A percentile compares a stretch with the other conserved stretches of the same genome.
Evolutionary conservation across 1,140 invertebrate species (phyloP).

Genomic region (Aleiodes sp.): DNA sequence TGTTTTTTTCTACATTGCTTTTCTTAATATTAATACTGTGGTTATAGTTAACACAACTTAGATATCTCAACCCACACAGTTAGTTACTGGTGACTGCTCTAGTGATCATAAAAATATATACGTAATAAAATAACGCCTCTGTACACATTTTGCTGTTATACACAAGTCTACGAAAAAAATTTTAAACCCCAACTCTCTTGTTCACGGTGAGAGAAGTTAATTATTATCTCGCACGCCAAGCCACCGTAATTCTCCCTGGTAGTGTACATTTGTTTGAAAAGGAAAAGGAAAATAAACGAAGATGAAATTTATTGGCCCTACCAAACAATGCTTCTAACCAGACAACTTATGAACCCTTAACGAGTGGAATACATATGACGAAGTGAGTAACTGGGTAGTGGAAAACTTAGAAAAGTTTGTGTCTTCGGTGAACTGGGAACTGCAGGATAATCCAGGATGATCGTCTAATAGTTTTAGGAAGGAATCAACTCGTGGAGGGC

Average conservation of each 20-base stretch:
- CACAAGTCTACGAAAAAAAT: background rate
- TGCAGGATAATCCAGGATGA: conserved; percentile 65
- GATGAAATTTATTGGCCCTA: background rate
- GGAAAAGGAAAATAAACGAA: background rate
- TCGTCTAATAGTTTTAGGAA: conserved; percentile 66
- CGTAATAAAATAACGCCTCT: conserved; percentile 30
- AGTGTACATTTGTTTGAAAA: background rate
- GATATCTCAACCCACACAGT: background rate
- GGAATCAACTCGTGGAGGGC: conserved; percentile 53
- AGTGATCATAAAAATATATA: conserved; percentile 29
- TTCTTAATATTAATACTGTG: background rate
- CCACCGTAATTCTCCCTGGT: background rate
- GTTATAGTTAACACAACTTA: background rate
- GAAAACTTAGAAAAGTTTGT: conserved; percentile 42
- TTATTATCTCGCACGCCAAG: conserved; percentile 9
- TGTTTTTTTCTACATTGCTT: background rate
- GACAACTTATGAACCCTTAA: background rate
- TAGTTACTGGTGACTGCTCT: background rate
- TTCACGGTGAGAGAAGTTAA: background rate
- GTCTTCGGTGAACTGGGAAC: conserved; percentile 36
- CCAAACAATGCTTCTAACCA: background rate
- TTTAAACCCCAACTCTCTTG: background rate
- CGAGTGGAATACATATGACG: background rate
- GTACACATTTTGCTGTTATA: conserved; percentile 13
- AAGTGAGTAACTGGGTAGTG: background rate